Conservation (phyloP, 2,797 vertebrate species). For the Hafferia zeledoni region DNA sequence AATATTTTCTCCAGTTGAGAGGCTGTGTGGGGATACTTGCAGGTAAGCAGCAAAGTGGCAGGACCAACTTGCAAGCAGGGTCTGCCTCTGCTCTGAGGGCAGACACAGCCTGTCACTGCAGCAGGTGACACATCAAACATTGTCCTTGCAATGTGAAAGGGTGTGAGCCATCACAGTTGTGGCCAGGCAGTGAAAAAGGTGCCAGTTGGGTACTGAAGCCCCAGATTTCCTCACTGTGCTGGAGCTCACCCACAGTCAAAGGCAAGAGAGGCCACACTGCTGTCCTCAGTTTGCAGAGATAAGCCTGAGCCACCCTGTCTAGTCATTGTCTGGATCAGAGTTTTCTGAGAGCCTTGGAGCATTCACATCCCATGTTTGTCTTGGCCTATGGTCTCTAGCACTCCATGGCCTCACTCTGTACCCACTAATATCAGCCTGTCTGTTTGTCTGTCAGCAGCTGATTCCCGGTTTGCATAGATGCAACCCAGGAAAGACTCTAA, state of each 20-base stretch:
- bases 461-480: background rate
- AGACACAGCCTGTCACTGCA: background rate
- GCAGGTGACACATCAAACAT: accelerated
- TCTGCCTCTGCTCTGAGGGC: background rate
- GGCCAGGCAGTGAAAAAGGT: background rate
- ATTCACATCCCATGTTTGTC: background rate
- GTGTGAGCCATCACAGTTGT: background rate
- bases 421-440: background rate
- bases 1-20: background rate
- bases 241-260: background rate
- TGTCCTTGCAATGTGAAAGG: background rate
- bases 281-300: background rate
- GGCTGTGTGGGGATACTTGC: background rate
- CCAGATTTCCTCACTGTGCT: background rate
- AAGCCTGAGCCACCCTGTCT: background rate
- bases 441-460: background rate
- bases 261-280: background rate
- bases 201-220: background rate
- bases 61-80: background rate
- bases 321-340: background rate
- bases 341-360: constrained; percentile 1
- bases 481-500: background rate
- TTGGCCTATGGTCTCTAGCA: background rate
- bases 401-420: background rate
- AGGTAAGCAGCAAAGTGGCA: background rate